Evolutionary conservation across 2,113 vertebrate species (phyloP), one percentile per base, ranked within the genome.

Genomic region (Desmodus rotundus): DNA sequence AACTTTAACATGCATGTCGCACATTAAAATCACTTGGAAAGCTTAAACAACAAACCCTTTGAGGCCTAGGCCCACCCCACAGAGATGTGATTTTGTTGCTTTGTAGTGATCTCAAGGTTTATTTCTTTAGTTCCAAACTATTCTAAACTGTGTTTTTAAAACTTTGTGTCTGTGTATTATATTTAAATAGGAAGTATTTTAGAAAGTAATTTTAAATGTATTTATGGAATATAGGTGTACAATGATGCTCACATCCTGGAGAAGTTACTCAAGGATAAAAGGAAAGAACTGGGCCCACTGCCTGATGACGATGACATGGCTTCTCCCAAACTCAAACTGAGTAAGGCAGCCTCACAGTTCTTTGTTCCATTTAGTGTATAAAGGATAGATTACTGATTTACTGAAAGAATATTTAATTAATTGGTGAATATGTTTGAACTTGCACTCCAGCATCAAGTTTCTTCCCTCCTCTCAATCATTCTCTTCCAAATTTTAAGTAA

Each of bases 321-420:
- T 96, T 99, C 99, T 81, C 99, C 99, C 95, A 99, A 99, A 97
- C 97, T 99, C 94, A 99, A 99, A 98, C 99, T 99, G 97, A 99
- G 99, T 99, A 99, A 97, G 99, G 81, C 90, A 97, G 28, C 82
- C 20, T 97, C 47, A 15, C 72, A 38, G 50, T 77, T 95, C 92
- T 5, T 87, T 65, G 28, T 56, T 92, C 22, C 33, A 9, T 93
- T 65, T 68, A 91, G 47, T 83, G 47, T 77, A 1, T 85, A 61
- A 88, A 81, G 41, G 31, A 36, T 38, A 87, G 33, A 28, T 41
- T 88, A 22, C 61, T 77, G n/a, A 26, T 82, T 88, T 87, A 67
- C 54, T 90, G 36, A 89, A 92, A 65, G 36, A 56, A 47, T 77
- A 43, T 83, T 83, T 76, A 76, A 63, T 72, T 82, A 89, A 88